phyloP scores from a whole-genome alignment of 2,888 invertebrate genomes.

The Oeneis ivallda region DNA sequence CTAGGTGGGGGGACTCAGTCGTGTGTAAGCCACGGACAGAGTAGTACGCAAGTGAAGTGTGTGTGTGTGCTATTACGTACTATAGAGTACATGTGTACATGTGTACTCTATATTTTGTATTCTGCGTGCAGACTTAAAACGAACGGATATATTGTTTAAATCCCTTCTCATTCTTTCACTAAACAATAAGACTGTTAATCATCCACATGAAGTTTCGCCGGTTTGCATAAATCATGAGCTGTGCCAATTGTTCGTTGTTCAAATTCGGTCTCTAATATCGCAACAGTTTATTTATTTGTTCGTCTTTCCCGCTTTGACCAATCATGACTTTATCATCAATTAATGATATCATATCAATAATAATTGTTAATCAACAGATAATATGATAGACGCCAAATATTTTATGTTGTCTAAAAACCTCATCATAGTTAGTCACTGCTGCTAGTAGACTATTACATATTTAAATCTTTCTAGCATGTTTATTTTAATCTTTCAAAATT shows the following conservation, averaged over 20 bases:
- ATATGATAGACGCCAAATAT: not conserved
- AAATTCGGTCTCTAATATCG: slow-evolving; percentile 7
- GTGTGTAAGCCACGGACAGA: no score
- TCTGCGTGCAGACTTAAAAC: not conserved
- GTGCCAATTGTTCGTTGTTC: slow-evolving; percentile 9
- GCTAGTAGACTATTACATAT: no score
- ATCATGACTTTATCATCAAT: slow-evolving; percentile 9
- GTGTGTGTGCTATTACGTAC: no score
- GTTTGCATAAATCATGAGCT: slow-evolving; percentile 24
- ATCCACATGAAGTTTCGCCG: slow-evolving; percentile 18
- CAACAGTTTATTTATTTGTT: slow-evolving; percentile 7
- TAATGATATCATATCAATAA: no score
- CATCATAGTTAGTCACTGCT: not conserved
- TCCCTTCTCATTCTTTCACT: slow-evolving; percentile 11
- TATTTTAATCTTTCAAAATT: no score
- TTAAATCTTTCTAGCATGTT: no score
- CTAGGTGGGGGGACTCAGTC: no score
- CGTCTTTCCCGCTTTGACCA: not conserved
- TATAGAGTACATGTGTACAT: no score
- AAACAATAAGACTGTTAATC: slow-evolving; percentile 17
- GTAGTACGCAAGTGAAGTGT: no score
- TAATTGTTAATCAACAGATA: no score
- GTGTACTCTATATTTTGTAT: no score
- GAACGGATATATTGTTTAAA: slow-evolving; percentile 5
- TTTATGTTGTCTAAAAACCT: slow-evolving; percentile 1